Base-by-base conservation (phyloP, 2,888 invertebrate species). In the Drosophila mimica region DNA sequence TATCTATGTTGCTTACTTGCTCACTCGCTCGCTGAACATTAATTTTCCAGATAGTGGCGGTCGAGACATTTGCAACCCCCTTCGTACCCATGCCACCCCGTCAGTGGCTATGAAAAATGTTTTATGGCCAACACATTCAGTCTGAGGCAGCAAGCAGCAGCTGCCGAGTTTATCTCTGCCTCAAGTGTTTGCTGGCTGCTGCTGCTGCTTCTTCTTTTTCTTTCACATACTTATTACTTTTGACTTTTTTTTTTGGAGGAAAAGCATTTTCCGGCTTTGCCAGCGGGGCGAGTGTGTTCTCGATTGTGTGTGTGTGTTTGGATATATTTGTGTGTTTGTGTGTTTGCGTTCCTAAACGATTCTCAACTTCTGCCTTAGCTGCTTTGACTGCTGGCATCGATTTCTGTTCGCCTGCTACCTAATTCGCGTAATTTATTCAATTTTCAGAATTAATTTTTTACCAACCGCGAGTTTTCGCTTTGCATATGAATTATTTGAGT, bases 341-440 rank as follows among this genome's bases (percentile, higher is more conserved):
- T 70, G 74, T 69, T 75, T 67, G 60, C 73, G 81, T 73, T 78
- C 76, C 89, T 89, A 88, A 88, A 84, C 76, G 81, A 54, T 78
- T 89, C 88, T 84, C 87, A 72, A 65, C 78, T 67, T 75, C 67
- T 79, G 76, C 58, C 59, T 51, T 73, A 56, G 79, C 87, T 77
- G 67, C 66, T 51, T 43, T 49, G 53, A n/a, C 63, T 70, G 65
- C 78, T 57, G 53, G 36, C 74, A 46, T 66, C 73, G 74, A 61
- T 79, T 82, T 59, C 90, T 91, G 92, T 78, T 82, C 80, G 91
- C 91, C 92, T 91, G 89, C 76, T 92, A 84, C 71, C 66, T 86
- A 81, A 89, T 91, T 91, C 91, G 90, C 89, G 92, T 91, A 91
- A 91, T 92, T 92, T 91, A 91, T 91, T 91, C 91, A 91, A 92